Percentiles rank a stretch among this genome's conserved stretches.
phyloP scores from a whole-genome alignment of 2,797 vertebrate genomes.

The Oreortyx pictus region DNA sequence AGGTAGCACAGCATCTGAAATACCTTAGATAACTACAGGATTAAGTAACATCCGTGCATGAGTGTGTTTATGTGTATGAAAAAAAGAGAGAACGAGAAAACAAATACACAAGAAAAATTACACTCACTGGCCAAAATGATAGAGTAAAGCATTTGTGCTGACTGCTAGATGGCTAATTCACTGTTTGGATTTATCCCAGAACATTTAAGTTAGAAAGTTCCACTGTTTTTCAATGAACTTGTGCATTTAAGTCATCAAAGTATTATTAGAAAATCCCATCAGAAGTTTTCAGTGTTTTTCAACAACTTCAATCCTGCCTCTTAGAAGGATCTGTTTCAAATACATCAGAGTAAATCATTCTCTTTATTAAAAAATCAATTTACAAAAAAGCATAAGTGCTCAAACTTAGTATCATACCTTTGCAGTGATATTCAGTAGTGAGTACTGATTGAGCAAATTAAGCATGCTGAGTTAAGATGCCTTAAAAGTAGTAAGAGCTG shows the following conservation, averaged over 20 bases:
- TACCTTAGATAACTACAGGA: not conserved
- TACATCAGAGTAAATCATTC: not conserved
- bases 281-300: not conserved
- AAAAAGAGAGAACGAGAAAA: not conserved
- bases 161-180: not conserved
- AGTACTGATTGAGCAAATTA: not conserved
- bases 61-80: fast-evolving
- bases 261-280: not conserved
- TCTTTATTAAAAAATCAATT: not conserved
- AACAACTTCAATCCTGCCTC: not conserved
- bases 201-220: not conserved
- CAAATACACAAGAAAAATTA: not conserved
- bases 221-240: not conserved
- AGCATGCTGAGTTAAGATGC: not conserved
- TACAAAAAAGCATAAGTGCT: not conserved
- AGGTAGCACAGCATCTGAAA: not conserved
- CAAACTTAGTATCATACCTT: not conserved
- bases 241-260: not conserved
- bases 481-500: not conserved
- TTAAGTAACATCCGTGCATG: not conserved
- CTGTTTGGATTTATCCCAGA: not conserved
- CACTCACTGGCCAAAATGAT: not conserved
- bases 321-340: not conserved
- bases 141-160: not conserved
- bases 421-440: not conserved